Evolutionary conservation across 2,888 invertebrate species (phyloP).

Genomic region (Thereva unica): DNA sequence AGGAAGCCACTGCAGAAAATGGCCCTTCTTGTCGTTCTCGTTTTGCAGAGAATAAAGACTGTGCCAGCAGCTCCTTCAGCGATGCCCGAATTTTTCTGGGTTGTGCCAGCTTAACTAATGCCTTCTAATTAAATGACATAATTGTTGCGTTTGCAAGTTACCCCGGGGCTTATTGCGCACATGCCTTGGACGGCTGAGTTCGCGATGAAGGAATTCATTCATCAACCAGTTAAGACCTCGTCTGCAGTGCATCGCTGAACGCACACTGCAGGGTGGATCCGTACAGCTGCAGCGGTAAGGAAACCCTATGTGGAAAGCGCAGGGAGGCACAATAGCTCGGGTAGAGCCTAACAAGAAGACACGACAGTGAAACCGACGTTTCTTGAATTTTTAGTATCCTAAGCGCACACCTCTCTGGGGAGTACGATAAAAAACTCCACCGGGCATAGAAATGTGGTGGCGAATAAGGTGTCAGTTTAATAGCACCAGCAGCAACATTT

Average conservation of each 20-base stretch:
- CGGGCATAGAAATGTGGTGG: conserved; percentile 29
- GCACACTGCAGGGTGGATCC: conserved; percentile 18
- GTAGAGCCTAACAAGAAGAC: conserved; percentile 26
- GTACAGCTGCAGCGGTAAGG: too few species aligned
- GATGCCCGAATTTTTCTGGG: conserved; percentile 26
- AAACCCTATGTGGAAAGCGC: too few species aligned
- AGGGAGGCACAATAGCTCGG: too few species aligned
- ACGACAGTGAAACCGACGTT: conserved; percentile 33
- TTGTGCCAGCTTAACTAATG: conserved; percentile 18
- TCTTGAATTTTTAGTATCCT: conserved; percentile 31
- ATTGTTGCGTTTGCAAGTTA: conserved; percentile 34
- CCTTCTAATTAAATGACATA: conserved; percentile 35
- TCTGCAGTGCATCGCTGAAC: conserved; percentile 11
- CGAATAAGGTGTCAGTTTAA: conserved; percentile 37
- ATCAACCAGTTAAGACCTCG: conserved; percentile 33
- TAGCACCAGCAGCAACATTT: conserved; percentile 47
- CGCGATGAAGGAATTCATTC: conserved; percentile 31
- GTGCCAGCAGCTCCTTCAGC: not conserved
- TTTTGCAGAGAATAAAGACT: too few species aligned
- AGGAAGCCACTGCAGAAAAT: too few species aligned
- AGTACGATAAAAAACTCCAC: conserved; percentile 15
- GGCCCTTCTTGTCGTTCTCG: too few species aligned
- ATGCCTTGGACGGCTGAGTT: conserved; percentile 12
- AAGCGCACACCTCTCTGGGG: conserved; percentile 34
- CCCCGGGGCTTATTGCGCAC: conserved; percentile 20